Conservation (phyloP, 2,888 invertebrate genomes). For the Drosophila siamana region DNA sequence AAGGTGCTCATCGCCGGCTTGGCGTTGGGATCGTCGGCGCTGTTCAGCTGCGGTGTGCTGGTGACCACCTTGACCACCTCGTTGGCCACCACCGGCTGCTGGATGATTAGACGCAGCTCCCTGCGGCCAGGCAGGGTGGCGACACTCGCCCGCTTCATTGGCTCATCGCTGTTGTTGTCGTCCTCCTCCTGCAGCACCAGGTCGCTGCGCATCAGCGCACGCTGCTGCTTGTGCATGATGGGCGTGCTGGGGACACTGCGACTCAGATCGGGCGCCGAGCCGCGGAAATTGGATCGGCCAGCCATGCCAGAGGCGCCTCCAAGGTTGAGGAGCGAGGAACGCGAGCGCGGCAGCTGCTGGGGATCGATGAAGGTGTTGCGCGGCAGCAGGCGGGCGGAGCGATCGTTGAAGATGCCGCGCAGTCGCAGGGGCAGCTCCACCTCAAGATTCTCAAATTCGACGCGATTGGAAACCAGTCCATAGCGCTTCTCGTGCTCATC, state of each 20-base stretch:
- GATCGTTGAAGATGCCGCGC: constrained; percentile 78
- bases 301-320: constrained; percentile 59
- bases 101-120: constrained; percentile 55
- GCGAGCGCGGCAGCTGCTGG: constrained; percentile 86
- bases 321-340: constrained; percentile 86
- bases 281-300: constrained; percentile 73
- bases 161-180: constrained; percentile 24
- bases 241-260: constrained; percentile 84
- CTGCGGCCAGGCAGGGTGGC: constrained; percentile 51
- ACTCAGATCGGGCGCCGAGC: constrained; percentile 85
- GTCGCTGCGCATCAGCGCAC: constrained; percentile 69
- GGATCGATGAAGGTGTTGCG: constrained; percentile 86
- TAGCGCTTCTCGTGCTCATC: constrained; percentile 70
- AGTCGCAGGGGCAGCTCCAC: constrained; percentile 83
- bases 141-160: constrained; percentile 65
- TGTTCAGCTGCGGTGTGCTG: constrained; percentile 54
- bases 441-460: constrained; percentile 78
- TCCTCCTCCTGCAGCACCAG: constrained; percentile 75
- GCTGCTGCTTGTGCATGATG: constrained; percentile 73
- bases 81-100: constrained; percentile 47
- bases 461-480: constrained; percentile 70
- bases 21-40: constrained; percentile 38
- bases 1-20: constrained; percentile 77
- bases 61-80: constrained; percentile 71
- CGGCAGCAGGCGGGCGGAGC: constrained; percentile 73